Evolutionary conservation across 2,888 invertebrate genomes (phyloP).

Genomic region (Leptopterna dolabrata): DNA sequence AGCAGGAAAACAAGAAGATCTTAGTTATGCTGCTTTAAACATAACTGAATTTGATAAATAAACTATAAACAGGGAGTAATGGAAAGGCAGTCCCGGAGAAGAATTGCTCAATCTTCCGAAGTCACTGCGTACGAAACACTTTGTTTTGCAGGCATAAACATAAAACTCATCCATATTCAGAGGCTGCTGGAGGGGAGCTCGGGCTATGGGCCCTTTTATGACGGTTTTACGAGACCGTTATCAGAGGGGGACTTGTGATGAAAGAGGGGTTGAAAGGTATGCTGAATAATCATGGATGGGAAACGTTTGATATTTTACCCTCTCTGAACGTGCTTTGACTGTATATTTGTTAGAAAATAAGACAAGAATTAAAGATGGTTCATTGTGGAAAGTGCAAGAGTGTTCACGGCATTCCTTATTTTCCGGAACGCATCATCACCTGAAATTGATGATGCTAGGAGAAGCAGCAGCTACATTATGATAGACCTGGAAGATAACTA

Average conservation of each 20-base stretch:
- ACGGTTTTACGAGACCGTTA: slow-evolving; percentile 13
- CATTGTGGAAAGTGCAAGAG: too few species aligned
- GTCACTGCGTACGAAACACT: neutral
- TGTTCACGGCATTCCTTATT: too few species aligned
- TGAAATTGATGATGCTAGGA: too few species aligned
- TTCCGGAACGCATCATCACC: too few species aligned
- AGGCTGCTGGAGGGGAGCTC: neutral
- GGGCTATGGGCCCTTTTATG: neutral
- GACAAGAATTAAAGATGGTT: neutral
- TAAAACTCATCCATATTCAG: slow-evolving; percentile 46
- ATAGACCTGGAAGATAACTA: too few species aligned
- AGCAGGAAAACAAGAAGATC: too few species aligned
- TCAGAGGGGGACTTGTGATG: neutral
- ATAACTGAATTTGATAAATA: too few species aligned
- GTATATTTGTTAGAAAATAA: neutral
- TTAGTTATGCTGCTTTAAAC: too few species aligned
- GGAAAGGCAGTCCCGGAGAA: neutral
- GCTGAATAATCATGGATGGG: neutral
- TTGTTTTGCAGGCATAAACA: slow-evolving; percentile 27
- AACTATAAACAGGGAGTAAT: too few species aligned
- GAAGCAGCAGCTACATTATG: too few species aligned
- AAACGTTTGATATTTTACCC: neutral
- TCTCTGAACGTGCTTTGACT: neutral
- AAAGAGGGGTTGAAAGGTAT: slow-evolving; percentile 7
- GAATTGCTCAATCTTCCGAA: neutral